Base-by-base conservation (phyloP, 1,140 invertebrate genomes). In the Pseudomyrmex dendroicus region DNA sequence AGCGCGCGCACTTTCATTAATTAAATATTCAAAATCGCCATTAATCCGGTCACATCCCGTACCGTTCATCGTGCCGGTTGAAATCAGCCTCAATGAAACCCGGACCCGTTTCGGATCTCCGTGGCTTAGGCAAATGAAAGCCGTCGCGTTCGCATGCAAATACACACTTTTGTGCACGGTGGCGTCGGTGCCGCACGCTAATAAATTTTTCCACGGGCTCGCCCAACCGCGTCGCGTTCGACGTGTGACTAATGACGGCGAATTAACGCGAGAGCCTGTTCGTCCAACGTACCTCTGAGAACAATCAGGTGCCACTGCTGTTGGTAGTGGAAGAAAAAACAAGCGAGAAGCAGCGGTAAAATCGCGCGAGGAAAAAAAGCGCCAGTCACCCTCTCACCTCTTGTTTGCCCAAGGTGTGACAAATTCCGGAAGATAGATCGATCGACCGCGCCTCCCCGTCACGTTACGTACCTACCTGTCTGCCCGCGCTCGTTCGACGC, bases 1-100 rank as follows among this genome's bases (percentile, higher is more conserved):
- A 62, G 78, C 20, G 56, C 67, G 63, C 72, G 76, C 83, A 87
- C 83, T 86, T 84, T 68, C 84, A 89, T 86, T 89, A 89, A 91
- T 91, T 89, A 89, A 89, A 90, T 92, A 91, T 91, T 92, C 90
- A 91, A 89, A 91, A 92, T 90, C 84, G 80, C 84, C 89, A 73
- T 89, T 91, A 90, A 92, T 90, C 91, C 89, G 76, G 70, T 50
- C 70, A 84, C 67, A 35, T 35, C 35, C 20, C 48, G 20, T 13
- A 48, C 73, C 59, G 44, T 56, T 66, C 76, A 66, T 59, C 52
- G 74, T 82, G 83, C 68, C 83, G 83, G 70, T 85, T 77, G 86
- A 78, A 88, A 91, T 89, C 90, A 84, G 88, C 85, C 87, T 87
- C 86, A 78, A 90, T 84, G 88, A 90, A 89, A 89, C 84, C 82